Base-by-base conservation (phyloP, 2,888 invertebrate species). In the Spodoptera exigua region DNA sequence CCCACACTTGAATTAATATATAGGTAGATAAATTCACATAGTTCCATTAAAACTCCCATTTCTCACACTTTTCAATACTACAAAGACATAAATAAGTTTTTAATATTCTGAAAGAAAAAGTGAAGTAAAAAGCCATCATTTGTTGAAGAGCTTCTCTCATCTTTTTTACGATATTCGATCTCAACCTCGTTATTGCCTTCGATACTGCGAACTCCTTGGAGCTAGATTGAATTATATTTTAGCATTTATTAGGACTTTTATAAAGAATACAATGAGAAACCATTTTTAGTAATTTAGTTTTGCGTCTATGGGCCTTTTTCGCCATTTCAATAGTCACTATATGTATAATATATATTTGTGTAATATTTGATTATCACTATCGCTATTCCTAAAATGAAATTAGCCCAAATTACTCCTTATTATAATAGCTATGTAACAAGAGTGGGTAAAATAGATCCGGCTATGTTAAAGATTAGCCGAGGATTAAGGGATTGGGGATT, bases 91-190 rank as follows among this genome's bases (percentile, higher is more conserved):
- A 39, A 45, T 44, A 46, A 34, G 4, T 46, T 40, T 36, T 10
- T 11, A 13, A 48, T 4, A 32, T 16, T 41, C 11, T 46, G 2
- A 18, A 32, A 9, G 12, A 13, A 36, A 27, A 37, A n/a, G 10
- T 14, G 12, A 49, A 64, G 46, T 46, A n/a, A 43, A 61, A 47
- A 17, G 12, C 13, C n/a, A 49, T 61, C 41, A 44, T 46, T 55
- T 44, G 11, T 32, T 64, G 27, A 32, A 45, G 40, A 45, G n/a
- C 27, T 47, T 32, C 21, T 32, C 21, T 39, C 43, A 12, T 14
- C 13, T 10, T 27, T 58, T 60, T 66, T 45, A 44, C 10, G 49
- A 54, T 27, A 51, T 34, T 49, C 35, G 32, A 55, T 46, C 37
- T 16, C 46, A 32, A 36, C 10, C 41, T 45, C 18, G 17, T 51